These are phyloP conservation scores for Oenanthe oenanthe DNA, from an alignment of 2,113 vertebrate species.

Conservation along the genomic window DNA sequence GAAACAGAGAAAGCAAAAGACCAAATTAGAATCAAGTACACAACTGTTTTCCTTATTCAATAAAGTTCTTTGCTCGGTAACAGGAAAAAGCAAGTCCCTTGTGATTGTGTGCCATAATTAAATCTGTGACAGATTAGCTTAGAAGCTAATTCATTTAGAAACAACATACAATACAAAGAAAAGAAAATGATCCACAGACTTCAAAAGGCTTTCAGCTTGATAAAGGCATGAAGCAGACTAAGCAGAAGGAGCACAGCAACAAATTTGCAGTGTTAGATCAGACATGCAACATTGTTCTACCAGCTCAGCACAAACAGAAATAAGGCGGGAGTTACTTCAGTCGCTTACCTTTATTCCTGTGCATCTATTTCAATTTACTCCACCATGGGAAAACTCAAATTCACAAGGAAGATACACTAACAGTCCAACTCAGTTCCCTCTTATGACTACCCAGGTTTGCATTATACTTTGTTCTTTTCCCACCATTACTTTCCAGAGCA, in stretches of 20 bases:
- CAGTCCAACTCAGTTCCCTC: not conserved
- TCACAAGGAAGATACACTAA: not conserved
- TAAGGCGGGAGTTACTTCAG: not conserved
- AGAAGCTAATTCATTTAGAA: constrained; percentile 53
- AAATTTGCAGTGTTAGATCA: not conserved
- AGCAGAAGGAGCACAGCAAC: not conserved
- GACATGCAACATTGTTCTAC: not conserved
- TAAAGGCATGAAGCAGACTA: constrained; percentile 8
- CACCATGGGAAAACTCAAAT: not conserved
- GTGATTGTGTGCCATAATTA: constrained; percentile 10
- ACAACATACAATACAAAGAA: constrained; percentile 24
- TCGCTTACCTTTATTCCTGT: not conserved
- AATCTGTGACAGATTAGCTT: constrained; percentile 59
- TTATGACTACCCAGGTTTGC: not conserved
- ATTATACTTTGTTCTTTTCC: not conserved
- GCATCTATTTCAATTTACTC: not conserved
- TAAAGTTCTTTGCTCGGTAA: not conserved
- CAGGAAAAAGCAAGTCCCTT: constrained; percentile 30
- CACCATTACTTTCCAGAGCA: not conserved
- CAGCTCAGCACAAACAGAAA: not conserved
- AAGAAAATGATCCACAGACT: constrained; percentile 37
- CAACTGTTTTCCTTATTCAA: constrained; percentile 9
- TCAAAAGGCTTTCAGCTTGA: constrained; percentile 47
- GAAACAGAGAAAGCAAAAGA: not conserved
- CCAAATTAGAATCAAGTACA: constrained; percentile 12